Percentiles rank a stretch among this genome's conserved stretches.
Conservation (phyloP, 2,888 invertebrate species). For the Heterodera filipjevi region DNA sequence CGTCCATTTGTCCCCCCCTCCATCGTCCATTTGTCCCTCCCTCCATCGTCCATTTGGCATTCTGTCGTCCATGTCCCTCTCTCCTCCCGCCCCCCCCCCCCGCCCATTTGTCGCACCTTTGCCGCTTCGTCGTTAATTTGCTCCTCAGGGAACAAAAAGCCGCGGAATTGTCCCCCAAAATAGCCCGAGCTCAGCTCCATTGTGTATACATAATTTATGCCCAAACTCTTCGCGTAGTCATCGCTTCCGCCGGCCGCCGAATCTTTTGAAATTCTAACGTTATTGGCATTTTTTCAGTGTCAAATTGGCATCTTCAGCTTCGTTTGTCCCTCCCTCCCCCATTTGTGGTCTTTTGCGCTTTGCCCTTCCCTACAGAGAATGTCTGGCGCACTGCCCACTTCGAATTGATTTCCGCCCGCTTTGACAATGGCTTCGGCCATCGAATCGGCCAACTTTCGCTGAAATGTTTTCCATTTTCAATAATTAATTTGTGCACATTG, state of each 20-base stretch:
- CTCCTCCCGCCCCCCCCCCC: not conserved
- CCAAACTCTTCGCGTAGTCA: slow-evolving; percentile 58
- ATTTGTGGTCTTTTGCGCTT: slow-evolving; percentile 13
- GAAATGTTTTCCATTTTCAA: slow-evolving; percentile 17
- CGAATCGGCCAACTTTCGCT: slow-evolving; percentile 33
- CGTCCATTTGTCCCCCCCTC: too few species aligned
- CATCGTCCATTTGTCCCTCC: too few species aligned
- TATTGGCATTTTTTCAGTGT: not conserved
- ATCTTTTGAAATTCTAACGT: slow-evolving; percentile 38
- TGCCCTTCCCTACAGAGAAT: slow-evolving; percentile 52
- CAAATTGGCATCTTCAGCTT: too few species aligned
- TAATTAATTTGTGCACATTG: not conserved
- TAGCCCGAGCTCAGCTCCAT: slow-evolving; percentile 49
- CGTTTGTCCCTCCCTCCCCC: too few species aligned
- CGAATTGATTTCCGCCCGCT: slow-evolving; percentile 50
- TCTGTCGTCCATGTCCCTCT: too few species aligned
- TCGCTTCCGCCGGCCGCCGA: slow-evolving; percentile 60
- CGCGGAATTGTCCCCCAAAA: slow-evolving; percentile 14
- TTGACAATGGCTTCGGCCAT: slow-evolving; percentile 51
- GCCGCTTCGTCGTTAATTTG: slow-evolving; percentile 20
- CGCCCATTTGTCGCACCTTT: not conserved
- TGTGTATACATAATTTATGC: slow-evolving; percentile 60
- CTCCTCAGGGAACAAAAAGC: slow-evolving; percentile 23
- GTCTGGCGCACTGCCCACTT: slow-evolving; percentile 49
- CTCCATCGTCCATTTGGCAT: too few species aligned